Conservation (phyloP, 1,140 invertebrate species). For the Microplitis demolitor region DNA sequence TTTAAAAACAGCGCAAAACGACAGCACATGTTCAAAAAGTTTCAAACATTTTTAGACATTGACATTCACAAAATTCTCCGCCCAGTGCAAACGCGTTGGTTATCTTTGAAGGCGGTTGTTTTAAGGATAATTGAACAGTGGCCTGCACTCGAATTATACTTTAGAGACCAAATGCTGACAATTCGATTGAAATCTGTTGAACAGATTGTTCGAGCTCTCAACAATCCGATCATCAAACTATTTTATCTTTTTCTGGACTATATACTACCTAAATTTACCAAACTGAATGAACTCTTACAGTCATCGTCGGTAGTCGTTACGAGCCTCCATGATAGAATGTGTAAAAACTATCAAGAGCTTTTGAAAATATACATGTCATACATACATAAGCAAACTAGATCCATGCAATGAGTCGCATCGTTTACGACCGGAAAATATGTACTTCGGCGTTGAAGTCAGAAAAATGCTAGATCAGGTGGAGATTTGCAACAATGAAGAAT, state of each 20-base stretch:
- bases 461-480: too few relatives aligned
- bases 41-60: conserved; percentile 29
- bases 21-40: conserved; percentile 34
- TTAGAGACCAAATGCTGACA: conserved; percentile 22
- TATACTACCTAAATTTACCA: conserved; percentile 33
- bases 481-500: too few relatives aligned
- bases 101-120: conserved; percentile 28
- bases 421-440: neutral
- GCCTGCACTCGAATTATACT: conserved; percentile 26
- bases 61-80: conserved; percentile 32
- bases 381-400: conserved; percentile 17
- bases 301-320: conserved; percentile 15
- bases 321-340: conserved; percentile 23
- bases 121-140: conserved; percentile 32
- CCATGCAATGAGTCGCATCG: conserved; percentile 23
- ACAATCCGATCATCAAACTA: too few relatives aligned
- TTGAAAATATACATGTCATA: conserved; percentile 21
- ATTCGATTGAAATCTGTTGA: conserved; percentile 26
- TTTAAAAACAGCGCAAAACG: too few relatives aligned
- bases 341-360: conserved; percentile 22
- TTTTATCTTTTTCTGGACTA: conserved; percentile 35
- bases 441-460: too few relatives aligned
- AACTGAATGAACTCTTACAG: conserved; percentile 34
- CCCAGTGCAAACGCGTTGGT: conserved; percentile 30
- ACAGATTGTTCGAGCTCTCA: conserved; percentile 24